Evolutionary conservation across 2,888 invertebrate genomes (phyloP).

Genomic region (Calliopum simillimum): DNA sequence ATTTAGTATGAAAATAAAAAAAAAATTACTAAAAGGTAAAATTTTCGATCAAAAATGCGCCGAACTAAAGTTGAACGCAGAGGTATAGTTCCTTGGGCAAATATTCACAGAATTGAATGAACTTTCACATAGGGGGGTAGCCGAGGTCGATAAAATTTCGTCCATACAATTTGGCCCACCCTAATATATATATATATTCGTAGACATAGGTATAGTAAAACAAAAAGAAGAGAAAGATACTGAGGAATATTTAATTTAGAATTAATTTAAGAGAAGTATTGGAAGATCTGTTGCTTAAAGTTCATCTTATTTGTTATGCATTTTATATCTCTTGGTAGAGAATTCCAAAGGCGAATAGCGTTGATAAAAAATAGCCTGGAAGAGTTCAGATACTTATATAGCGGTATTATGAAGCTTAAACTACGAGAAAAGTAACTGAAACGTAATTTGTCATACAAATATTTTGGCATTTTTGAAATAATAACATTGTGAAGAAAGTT

Average conservation of each 20-base stretch:
- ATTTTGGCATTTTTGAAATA: background rate
- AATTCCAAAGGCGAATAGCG: background rate
- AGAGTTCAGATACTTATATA: background rate
- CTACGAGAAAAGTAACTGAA: background rate
- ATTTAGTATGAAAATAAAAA: too few species aligned
- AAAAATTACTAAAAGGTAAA: too few species aligned
- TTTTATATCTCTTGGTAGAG: slow-evolving; percentile 12
- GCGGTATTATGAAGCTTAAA: background rate
- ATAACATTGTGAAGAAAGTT: background rate
- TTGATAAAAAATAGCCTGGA: background rate
- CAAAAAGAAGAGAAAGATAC: background rate
- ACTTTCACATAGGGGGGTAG: too few species aligned
- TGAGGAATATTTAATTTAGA: background rate
- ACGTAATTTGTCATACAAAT: background rate
- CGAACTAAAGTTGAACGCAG: too few species aligned
- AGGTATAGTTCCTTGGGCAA: too few species aligned
- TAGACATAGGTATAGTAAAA: background rate
- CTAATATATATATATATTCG: too few species aligned
- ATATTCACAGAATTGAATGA: too few species aligned
- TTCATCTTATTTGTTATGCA: background rate
- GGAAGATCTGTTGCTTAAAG: too few species aligned
- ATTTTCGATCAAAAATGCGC: too few species aligned
- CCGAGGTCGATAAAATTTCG: too few species aligned
- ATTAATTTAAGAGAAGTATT: too few species aligned
- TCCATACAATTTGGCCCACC: too few species aligned